These are phyloP conservation scores for Cyanoliseus patagonus DNA, from an alignment of 2,113 vertebrate species.

Conservation along the genomic window DNA sequence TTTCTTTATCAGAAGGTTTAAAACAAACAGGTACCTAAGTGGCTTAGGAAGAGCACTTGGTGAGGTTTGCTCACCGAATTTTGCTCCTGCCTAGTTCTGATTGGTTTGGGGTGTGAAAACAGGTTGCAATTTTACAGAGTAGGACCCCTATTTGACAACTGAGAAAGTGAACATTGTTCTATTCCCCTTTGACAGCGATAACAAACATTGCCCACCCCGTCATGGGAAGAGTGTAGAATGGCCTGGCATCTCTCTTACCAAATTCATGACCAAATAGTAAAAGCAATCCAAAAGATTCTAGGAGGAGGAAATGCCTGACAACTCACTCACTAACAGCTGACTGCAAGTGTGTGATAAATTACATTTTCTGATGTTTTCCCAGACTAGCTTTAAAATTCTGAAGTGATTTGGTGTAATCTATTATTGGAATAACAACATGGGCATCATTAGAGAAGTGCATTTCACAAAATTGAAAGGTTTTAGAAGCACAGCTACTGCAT, in stretches of 20 bases:
- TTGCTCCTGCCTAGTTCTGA: slow-evolving; percentile 83
- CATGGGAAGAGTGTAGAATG: not conserved
- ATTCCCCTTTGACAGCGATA: slow-evolving; percentile 25
- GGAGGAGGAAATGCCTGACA: not conserved
- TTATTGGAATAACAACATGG: not conserved
- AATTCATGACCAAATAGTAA: not conserved
- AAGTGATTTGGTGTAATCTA: not conserved
- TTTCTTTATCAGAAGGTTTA: slow-evolving; percentile 83
- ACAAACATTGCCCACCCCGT: not conserved
- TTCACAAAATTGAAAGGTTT: not conserved
- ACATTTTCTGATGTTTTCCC: not conserved
- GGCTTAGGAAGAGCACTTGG: slow-evolving; percentile 85
- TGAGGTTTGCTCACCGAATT: slow-evolving; percentile 86
- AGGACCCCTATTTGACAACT: slow-evolving; percentile 81
- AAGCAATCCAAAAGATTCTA: not conserved
- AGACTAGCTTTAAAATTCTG: not conserved
- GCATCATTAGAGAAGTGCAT: not conserved
- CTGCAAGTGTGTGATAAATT: not conserved
- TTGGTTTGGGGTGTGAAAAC: slow-evolving; percentile 77
- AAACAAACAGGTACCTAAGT: slow-evolving; percentile 83
- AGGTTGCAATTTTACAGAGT: slow-evolving; percentile 77
- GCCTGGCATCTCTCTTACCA: not conserved
- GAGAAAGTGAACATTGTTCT: slow-evolving; percentile 74
- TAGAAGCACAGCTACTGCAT: not conserved
- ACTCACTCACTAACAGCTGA: not conserved